Evolutionary conservation across 2,113 vertebrate species (phyloP), one percentile per base, ranked within the genome.

Genomic region (Microcebus lehilahytsara): DNA sequence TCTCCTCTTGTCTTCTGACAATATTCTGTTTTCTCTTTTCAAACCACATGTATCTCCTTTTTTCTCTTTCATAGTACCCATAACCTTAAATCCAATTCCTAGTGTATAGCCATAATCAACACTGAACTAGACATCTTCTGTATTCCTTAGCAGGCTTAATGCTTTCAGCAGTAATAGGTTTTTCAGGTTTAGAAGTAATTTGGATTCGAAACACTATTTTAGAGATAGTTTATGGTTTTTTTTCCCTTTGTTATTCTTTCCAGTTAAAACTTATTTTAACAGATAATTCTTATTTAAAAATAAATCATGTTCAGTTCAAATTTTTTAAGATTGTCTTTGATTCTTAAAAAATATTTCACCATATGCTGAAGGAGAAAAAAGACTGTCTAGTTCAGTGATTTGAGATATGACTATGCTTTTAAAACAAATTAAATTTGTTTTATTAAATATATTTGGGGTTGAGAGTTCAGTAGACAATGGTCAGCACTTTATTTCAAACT

Each of bases 401-500:
- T 95, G 27, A 89, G 79, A 87, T 96, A 53, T 0, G 10, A 75
- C 95, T 77, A 78, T 95, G 56, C 77, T 91, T 89, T 94, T 94
- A 79, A 98, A 96, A 95, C 49, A 95, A 91, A 91, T 96, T 32
- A 93, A n/a, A 85, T 93, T 95, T 91, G 37, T 94, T 97, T 91
- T 91, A 81, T 92, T 94, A 88, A 94, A 62, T 94, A 80, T 95
- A 81, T 87, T 95, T 79, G 46, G 37, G 37, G 34, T 53, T 94
- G 87, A 95, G 85, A 96, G 94, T 95, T 96, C 64, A 86, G 60
- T 84, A 92, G 74, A 84, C 88, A 97, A 77, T 86, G 95, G 84
- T 90, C 92, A 96, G 60, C 66, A 97, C 95, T 98, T 97, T 96
- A 97, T 96, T 96, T 97, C 93, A 53, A 79, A 89, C 72, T 46